These are phyloP conservation scores for Drosophila tani DNA, from an alignment of 1,140 invertebrate genomes.

Conservation along the genomic window DNA sequence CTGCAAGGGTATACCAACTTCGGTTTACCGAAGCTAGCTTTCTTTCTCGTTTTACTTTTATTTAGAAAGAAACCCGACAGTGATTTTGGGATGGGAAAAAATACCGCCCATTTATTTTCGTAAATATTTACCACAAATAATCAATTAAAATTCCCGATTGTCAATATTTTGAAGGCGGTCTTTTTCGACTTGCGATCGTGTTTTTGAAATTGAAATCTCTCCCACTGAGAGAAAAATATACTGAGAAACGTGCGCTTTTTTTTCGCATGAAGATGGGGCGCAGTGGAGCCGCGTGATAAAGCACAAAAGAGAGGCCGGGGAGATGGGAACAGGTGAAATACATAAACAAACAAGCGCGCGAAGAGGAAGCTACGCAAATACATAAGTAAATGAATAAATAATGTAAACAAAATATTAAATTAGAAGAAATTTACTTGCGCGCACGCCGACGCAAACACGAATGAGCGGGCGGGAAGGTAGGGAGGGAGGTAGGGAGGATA, in stretches of 20 bases:
- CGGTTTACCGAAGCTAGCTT: not conserved
- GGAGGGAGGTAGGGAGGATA: not conserved
- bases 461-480: not conserved
- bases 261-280: not conserved
- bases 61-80: not conserved
- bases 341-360: slow-evolving; percentile 62
- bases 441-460: slow-evolving; percentile 71
- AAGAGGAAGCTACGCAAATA: slow-evolving; percentile 56
- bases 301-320: not conserved
- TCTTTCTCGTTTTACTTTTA: not conserved
- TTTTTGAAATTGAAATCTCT: slow-evolving; percentile 5
- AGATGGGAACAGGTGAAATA: slow-evolving; percentile 45
- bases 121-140: slow-evolving; percentile 20
- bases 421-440: slow-evolving; percentile 81
- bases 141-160: slow-evolving; percentile 20
- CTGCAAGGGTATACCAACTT: too few species aligned
- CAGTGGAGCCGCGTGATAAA: not conserved
- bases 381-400: slow-evolving; percentile 82
- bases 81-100: not conserved
- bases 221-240: slow-evolving; percentile 28
- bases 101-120: not conserved
- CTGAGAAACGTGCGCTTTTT: slow-evolving; percentile 7
- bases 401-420: slow-evolving; percentile 83
- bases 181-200: not conserved
- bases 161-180: slow-evolving; percentile 3